Conservation (phyloP, 1,140 invertebrate genomes). For the Oryzaephilus surinamensis region DNA sequence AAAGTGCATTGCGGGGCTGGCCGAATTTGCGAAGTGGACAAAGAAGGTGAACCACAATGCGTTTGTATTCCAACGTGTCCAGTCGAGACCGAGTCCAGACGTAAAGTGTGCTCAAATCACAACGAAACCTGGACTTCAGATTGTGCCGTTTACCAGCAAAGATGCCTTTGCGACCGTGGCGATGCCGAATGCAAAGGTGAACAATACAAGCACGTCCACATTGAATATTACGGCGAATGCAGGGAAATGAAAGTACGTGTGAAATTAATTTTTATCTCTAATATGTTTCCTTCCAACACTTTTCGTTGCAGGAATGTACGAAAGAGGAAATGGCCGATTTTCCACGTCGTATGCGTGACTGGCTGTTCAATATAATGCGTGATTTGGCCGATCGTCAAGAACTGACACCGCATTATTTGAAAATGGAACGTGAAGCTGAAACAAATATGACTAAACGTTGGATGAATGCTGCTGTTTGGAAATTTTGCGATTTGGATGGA, state of each 20-base stretch:
- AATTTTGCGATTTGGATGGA: slow-evolving; percentile 90
- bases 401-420: slow-evolving; percentile 69
- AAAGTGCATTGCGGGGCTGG: slow-evolving; percentile 84
- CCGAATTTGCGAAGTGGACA: slow-evolving; percentile 68
- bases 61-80: slow-evolving; percentile 78
- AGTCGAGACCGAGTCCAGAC: slow-evolving; percentile 61
- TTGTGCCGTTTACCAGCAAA: slow-evolving; percentile 82
- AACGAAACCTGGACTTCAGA: slow-evolving; percentile 90
- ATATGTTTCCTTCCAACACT: neutral
- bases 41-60: slow-evolving; percentile 66
- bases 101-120: slow-evolving; percentile 84
- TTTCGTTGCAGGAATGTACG: slow-evolving; percentile 48
- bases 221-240: slow-evolving; percentile 85
- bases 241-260: slow-evolving; percentile 47
- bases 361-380: slow-evolving; percentile 93
- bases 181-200: slow-evolving; percentile 60
- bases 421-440: slow-evolving; percentile 83
- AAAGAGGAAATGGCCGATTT: slow-evolving; percentile 82
- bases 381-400: slow-evolving; percentile 85
- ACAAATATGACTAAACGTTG: slow-evolving; percentile 70
- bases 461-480: slow-evolving; percentile 90
- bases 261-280: neutral
- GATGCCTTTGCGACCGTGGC: slow-evolving; percentile 74
- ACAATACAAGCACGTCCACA: slow-evolving; percentile 77
- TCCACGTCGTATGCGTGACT: slow-evolving; percentile 88